Percentiles rank a stretch among this genome's conserved stretches.
Evolutionary conservation across 1,140 invertebrate genomes (phyloP).

Genomic region (Ooceraea biroi): DNA sequence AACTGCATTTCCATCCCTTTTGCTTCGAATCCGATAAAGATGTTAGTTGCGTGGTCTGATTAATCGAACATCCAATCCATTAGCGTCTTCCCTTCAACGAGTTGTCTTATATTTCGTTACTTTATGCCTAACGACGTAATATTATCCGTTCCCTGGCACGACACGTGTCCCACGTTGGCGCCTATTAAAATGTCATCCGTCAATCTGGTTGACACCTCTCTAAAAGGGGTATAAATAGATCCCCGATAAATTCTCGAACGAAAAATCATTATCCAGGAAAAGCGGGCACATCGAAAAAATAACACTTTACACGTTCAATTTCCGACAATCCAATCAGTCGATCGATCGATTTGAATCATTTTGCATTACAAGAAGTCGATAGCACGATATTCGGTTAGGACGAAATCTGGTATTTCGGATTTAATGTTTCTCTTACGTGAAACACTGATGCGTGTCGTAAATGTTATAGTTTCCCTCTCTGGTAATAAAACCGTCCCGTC

Average conservation of each 20-base stretch:
- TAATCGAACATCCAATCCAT: background rate
- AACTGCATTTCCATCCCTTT: background rate
- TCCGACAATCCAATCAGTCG: too few species aligned
- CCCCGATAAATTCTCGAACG: background rate
- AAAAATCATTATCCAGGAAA: constrained; percentile 27
- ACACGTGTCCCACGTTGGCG: constrained; percentile 20
- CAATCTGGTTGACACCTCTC: constrained; percentile 2
- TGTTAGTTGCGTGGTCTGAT: background rate
- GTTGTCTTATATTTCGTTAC: background rate
- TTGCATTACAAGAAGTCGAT: too few species aligned
- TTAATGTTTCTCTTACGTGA: too few species aligned
- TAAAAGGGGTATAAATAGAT: background rate
- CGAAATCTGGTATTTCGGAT: too few species aligned
- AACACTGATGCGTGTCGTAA: too few species aligned
- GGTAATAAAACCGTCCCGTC: background rate
- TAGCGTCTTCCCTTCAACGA: background rate
- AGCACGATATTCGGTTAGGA: too few species aligned
- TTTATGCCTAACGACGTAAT: constrained; percentile 31
- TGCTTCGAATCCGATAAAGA: background rate
- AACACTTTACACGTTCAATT: too few species aligned
- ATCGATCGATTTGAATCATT: background rate
- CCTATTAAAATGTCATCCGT: constrained; percentile 49
- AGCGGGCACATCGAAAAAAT: background rate
- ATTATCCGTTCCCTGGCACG: background rate
- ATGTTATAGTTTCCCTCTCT: background rate